Percentiles rank a stretch among this genome's conserved stretches.
These are phyloP conservation scores for Pseudachorutes palmiensis DNA, from an alignment of 1,140 invertebrate species.

Conservation along the genomic window DNA sequence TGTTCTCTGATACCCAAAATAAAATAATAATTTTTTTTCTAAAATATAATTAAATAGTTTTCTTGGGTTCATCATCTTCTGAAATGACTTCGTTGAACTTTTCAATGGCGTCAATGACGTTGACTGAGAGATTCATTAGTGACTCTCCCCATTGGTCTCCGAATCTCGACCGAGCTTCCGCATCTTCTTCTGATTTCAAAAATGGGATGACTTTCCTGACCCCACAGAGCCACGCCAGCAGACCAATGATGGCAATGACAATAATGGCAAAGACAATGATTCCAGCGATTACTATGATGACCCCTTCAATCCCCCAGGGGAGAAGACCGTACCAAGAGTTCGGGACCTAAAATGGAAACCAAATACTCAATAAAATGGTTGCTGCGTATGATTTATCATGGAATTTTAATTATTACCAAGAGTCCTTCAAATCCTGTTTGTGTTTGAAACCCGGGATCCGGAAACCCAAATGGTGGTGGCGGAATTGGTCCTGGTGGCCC, in stretches of 20 bases:
- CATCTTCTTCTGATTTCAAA: conserved; percentile 2
- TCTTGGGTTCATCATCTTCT: conserved; percentile 10
- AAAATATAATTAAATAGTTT: background rate
- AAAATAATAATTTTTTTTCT: too few relatives aligned
- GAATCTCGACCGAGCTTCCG: background rate
- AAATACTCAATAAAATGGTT: too few relatives aligned
- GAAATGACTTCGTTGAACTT: conserved; percentile 10
- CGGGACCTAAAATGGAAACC: conserved; percentile 28
- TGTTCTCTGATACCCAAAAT: too few relatives aligned
- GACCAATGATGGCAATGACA: conserved; percentile 32
- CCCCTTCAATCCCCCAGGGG: conserved; percentile 38
- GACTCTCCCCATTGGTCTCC: background rate
- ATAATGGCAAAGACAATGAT: conserved; percentile 37
- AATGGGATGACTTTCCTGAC: background rate
- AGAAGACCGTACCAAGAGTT: conserved; percentile 37
- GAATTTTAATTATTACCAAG: conserved; percentile 23
- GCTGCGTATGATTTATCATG: background rate
- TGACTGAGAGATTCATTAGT: background rate
- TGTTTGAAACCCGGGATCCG: conserved; percentile 35
- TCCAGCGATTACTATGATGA: conserved; percentile 35
- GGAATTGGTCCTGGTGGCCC: conserved; percentile 12
- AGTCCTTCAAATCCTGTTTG: conserved; percentile 39
- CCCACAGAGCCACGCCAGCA: conserved; percentile 35
- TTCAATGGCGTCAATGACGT: conserved; percentile 8
- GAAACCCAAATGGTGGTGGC: conserved; percentile 29